Evolutionary conservation across 2,113 vertebrate genomes (phyloP).

Genomic region (Gymnorhina tibicen): DNA sequence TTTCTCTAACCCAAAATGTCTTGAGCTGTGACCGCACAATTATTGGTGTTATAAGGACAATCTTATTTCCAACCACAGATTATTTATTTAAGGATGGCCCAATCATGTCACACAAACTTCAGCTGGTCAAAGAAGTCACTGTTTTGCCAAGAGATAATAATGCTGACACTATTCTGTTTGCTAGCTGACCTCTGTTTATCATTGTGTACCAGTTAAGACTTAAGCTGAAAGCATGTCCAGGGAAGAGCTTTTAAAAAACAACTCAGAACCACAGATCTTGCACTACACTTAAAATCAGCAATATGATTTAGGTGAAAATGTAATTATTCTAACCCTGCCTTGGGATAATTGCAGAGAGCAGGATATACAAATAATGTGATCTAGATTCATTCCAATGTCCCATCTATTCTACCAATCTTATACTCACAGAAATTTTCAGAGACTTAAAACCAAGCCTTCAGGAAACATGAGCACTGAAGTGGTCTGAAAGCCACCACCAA

Average conservation of each 20-base stretch:
- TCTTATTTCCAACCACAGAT: slow-evolving; percentile 64
- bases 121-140: slow-evolving; percentile 3
- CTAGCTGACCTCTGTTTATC: slow-evolving; percentile 54
- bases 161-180: slow-evolving; percentile 49
- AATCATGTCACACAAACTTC: slow-evolving; percentile 56
- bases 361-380: not conserved
- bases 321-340: not conserved
- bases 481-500: not conserved
- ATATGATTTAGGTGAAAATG: not conserved
- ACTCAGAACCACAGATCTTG: not conserved
- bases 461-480: not conserved
- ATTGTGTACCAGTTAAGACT: not conserved
- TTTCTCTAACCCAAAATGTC: not conserved
- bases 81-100: slow-evolving; percentile 68
- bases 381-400: not conserved
- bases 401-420: not conserved
- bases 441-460: not conserved
- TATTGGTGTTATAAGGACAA: not conserved
- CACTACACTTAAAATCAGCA: not conserved
- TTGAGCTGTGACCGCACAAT: slow-evolving; percentile 9
- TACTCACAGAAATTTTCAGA: not conserved
- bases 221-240: not conserved
- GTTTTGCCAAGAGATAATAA: slow-evolving; percentile 54
- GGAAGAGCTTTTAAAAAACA: not conserved
- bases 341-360: not conserved